Evolutionary conservation across 1,140 invertebrate species (phyloP), one percentile per base, ranked within the genome.

Genomic region (Hyphantria cunea): DNA sequence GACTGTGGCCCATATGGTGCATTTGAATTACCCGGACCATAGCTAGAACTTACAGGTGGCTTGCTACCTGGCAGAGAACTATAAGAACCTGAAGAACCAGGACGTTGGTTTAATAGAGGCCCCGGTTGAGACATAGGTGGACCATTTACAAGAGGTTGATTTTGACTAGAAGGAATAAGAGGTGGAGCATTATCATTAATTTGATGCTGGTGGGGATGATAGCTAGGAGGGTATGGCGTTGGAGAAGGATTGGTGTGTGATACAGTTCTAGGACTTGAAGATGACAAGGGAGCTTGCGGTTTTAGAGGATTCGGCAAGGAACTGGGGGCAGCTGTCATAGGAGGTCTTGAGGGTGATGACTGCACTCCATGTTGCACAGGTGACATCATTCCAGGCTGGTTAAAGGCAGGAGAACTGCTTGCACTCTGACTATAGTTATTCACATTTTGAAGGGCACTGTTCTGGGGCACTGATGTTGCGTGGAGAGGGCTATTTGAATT

Each of bases 121-220:
- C 60, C 65, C 39, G 61, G 53, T 12, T 54, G 61, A n/a, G 50
- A 32, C 15, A 60, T 49, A 11, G 53, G 64, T 25, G 86, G 86
- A 0, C 84, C 85, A 82, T 89, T 90, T 13, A 77, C 65, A 17
- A 84, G 41, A 54, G 82, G 76, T 71, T 87, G 85, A 66, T 72
- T 82, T 63, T 89, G 85, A 86, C 80, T 91, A 86, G 88, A 84
- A 59, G 89, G 70, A 72, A 85, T 70, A 12, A 91, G 79, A 55
- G 89, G 89, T 65, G 89, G 87, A 58, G 85, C 76, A 80, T 87
- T 91, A 49, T 90, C 81, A 74, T 91, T 91, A 12, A 92, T 91
- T 72, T 92, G 89, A 59, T 68, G 55, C 41, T 76, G 80, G 47
- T 77, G 77, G 42, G 76, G 77, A 9, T 76, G 74, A 41, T 76